Percentiles rank a stretch among this genome's conserved stretches.
Conservation (phyloP, 2,113 vertebrate species). For the Rhea americana region DNA sequence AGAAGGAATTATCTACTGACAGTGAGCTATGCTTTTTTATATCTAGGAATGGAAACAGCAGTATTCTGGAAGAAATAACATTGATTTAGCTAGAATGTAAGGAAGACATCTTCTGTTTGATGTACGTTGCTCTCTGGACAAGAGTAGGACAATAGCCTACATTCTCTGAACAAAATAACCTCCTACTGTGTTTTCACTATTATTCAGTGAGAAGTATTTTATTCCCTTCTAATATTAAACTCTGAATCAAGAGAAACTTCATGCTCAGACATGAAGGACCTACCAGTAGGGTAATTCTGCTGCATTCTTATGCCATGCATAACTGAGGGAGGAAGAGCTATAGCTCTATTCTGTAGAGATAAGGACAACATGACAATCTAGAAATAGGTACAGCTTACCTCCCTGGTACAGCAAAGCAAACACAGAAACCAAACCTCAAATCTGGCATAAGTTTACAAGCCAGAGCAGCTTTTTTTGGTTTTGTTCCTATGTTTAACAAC, state of each 20-base stretch:
- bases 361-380: background rate
- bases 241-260: background rate
- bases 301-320: background rate
- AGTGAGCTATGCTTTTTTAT: slow-evolving; percentile 42
- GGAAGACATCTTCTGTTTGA: slow-evolving; percentile 37
- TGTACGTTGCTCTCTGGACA: slow-evolving; percentile 38
- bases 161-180: slow-evolving; percentile 17
- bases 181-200: slow-evolving; percentile 2
- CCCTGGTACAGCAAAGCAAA: background rate
- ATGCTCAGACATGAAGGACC: background rate
- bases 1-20: slow-evolving; percentile 47
- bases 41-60: slow-evolving; percentile 14
- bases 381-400: background rate
- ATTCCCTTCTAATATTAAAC: slow-evolving; percentile 25
- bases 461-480: background rate
- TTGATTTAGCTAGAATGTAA: slow-evolving; percentile 45
- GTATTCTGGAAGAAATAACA: slow-evolving; percentile 50
- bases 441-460: fast-evolving
- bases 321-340: background rate
- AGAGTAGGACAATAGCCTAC: slow-evolving; percentile 33
- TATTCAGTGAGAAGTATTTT: slow-evolving; percentile 12
- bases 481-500: background rate
- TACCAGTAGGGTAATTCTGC: background rate
- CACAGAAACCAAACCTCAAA: background rate
- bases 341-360: background rate